Percentiles rank a stretch among this genome's conserved stretches.
These are phyloP conservation scores for Pao palembangensis DNA, from an alignment of 2,113 vertebrate species.

Conservation along the genomic window DNA sequence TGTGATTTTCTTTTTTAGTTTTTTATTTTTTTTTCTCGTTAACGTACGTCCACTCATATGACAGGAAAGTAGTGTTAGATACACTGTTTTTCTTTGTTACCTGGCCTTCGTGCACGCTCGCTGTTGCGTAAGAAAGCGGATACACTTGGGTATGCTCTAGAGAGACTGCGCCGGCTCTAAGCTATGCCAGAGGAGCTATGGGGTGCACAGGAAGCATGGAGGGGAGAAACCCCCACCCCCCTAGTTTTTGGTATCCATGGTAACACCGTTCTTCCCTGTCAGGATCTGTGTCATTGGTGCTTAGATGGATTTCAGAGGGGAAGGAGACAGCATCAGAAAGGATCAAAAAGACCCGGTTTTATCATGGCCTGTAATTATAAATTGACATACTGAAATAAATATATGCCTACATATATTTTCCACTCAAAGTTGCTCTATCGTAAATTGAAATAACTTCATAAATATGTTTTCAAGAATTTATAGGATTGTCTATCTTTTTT, in stretches of 20 bases:
- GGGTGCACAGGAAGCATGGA: constrained; percentile 21
- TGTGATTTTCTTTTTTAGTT: too few species aligned
- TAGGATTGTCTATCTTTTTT: too few species aligned
- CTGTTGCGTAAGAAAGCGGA: constrained; percentile 7
- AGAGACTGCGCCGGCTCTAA: constrained; percentile 48
- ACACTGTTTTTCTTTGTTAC: constrained; percentile 21
- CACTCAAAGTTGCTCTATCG: too few species aligned
- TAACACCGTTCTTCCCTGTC: constrained; percentile 54
- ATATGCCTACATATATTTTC: too few species aligned
- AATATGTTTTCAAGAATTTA: too few species aligned
- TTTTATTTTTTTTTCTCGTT: not conserved
- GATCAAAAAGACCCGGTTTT: too few species aligned
- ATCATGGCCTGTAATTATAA: too few species aligned
- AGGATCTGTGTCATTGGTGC: constrained; percentile 48
- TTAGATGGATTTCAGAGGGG: constrained; percentile 23
- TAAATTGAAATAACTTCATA: too few species aligned
- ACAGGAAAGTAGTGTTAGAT: constrained; percentile 6
- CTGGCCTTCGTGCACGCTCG: not conserved
- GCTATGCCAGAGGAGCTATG: constrained; percentile 34
- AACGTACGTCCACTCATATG: constrained; percentile 9
- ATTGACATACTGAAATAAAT: too few species aligned
- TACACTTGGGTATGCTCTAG: constrained; percentile 30
- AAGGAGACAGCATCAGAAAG: not conserved
- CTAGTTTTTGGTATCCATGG: constrained; percentile 62
- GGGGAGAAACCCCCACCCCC: constrained; percentile 32